These are phyloP conservation scores for Melinopterus prodromus DNA, from an alignment of 2,888 invertebrate species.

Conservation along the genomic window DNA sequence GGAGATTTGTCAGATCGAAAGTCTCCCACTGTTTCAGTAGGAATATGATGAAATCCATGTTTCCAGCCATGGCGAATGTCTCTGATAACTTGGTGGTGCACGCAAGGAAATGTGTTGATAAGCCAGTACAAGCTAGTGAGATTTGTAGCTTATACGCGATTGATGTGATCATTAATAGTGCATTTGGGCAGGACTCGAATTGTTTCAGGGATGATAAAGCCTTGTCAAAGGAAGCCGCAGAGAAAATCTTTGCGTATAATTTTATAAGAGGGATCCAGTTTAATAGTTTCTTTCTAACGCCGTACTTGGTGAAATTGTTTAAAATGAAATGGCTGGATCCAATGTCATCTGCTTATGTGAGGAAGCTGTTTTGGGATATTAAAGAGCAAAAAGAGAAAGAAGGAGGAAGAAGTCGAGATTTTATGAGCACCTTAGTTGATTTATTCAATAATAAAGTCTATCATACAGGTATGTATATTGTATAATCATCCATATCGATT, in stretches of 20 bases:
- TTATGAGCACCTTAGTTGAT: too few species aligned
- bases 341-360: too few species aligned
- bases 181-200: not conserved
- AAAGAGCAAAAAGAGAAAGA: too few species aligned
- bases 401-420: too few species aligned
- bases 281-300: slow-evolving; percentile 8
- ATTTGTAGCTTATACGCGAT: not conserved
- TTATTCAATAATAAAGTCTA: too few species aligned
- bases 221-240: not conserved
- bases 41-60: slow-evolving; percentile 62
- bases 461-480: too few species aligned
- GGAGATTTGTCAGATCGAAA: slow-evolving; percentile 61
- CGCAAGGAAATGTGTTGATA: not conserved
- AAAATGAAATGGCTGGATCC: not conserved
- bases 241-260: not conserved
- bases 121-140: not conserved
- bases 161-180: not conserved
- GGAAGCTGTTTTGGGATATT: too few species aligned
- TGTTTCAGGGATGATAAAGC: not conserved
- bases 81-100: slow-evolving; percentile 5
- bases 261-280: slow-evolving; percentile 11
- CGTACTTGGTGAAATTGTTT: not conserved
- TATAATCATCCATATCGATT: too few species aligned
- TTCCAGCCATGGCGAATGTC: slow-evolving; percentile 57
- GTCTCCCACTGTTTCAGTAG: slow-evolving; percentile 62